Percentiles rank a stretch among this genome's conserved stretches.
Conservation (phyloP, 2,797 vertebrate species). For the Poliocrania exsul region DNA sequence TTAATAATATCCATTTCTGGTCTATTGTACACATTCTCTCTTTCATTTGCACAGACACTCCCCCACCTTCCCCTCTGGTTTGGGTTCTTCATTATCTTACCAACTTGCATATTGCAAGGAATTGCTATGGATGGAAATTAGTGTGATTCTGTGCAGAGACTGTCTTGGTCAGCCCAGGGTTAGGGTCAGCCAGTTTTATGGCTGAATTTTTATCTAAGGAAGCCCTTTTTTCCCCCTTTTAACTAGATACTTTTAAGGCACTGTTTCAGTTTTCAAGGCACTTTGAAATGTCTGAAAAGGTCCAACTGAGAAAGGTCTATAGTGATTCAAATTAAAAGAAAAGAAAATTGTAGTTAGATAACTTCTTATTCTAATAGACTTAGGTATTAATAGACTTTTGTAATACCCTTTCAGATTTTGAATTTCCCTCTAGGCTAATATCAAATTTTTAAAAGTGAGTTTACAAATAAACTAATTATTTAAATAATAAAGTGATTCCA, state of each 20-base stretch:
- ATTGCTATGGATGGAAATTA: neutral
- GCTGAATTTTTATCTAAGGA: neutral
- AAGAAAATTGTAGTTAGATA: neutral
- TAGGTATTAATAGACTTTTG: neutral
- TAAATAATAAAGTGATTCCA: neutral
- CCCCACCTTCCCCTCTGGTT: neutral
- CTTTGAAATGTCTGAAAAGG: neutral
- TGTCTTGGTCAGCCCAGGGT: neutral
- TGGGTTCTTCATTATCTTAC: neutral
- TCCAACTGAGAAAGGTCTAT: neutral
- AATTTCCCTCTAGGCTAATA: neutral
- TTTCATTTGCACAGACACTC: neutral
- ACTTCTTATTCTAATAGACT: neutral
- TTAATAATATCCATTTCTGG: neutral
- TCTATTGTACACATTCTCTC: neutral
- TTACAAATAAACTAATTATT: neutral
- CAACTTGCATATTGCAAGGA: neutral
- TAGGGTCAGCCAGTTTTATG: neutral
- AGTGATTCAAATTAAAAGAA: neutral
- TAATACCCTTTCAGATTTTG: neutral
- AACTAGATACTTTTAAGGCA: neutral
- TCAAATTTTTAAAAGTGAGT: constrained; percentile 30
- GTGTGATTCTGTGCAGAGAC: neutral
- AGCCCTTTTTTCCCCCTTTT: neutral
- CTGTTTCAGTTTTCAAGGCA: neutral